Percentiles rank a stretch among this genome's conserved stretches.
Conservation (phyloP, 2,113 vertebrate genomes). For the Struthidea cinerea region DNA sequence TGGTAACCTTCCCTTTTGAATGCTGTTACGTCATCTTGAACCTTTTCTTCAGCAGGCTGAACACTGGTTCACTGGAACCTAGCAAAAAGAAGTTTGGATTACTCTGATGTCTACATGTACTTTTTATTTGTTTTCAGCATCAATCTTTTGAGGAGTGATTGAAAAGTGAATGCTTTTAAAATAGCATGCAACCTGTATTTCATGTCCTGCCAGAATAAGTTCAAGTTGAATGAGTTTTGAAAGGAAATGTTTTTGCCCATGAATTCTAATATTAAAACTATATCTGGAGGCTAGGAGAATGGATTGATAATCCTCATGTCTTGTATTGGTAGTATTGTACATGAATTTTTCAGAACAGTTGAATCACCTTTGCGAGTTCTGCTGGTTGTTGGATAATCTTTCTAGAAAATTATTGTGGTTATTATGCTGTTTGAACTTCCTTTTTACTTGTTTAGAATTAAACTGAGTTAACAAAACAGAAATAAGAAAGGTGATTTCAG, state of each 20-base stretch:
- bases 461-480: neutral
- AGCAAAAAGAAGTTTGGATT: neutral
- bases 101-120: neutral
- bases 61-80: neutral
- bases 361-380: neutral
- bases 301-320: neutral
- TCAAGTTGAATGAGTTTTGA: neutral
- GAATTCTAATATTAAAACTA: neutral
- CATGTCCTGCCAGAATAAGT: neutral
- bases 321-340: neutral
- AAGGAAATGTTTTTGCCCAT: neutral
- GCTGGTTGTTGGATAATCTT: neutral
- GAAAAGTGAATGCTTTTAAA: neutral
- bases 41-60: neutral
- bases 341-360: neutral
- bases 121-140: neutral
- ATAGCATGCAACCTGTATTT: neutral
- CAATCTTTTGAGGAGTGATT: neutral
- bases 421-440: neutral
- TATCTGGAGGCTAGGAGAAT: neutral
- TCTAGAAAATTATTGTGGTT: neutral
- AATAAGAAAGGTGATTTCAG: neutral
- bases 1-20: neutral
- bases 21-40: neutral
- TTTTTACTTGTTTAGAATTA: neutral